Evolutionary conservation across 2,797 vertebrate species (phyloP), one percentile per base, ranked within the genome.

Genomic region (Falco concolor): DNA sequence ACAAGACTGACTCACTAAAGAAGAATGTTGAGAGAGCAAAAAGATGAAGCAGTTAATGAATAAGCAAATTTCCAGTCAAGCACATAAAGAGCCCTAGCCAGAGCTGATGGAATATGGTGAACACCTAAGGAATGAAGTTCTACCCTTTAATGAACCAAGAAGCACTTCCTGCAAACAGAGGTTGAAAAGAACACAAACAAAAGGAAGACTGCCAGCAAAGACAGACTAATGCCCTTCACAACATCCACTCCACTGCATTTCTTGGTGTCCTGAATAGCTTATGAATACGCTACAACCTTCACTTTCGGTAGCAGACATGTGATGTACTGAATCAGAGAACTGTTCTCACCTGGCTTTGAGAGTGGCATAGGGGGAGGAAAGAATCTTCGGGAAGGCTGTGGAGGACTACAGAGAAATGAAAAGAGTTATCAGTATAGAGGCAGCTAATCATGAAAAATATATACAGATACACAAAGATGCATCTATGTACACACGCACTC

Each of bases 351-450:
- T 98, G 99, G 99, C 97, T 98, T 99, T 61, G 99, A 99, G 73
- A 99, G 98, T 10, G 99, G 99, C 99, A 99, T 99, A 22, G 99
- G 99, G 9, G 99, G 99, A 67, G 99, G 99, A 83, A 99, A 99
- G 97, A 99, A 99, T 59, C 99, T 98, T 84, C 99, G 98, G 60
- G 98, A 99, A 2, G 98, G 98, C 85, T 99, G 99, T 52, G 98
- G 98, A 94, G 99, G 99, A 96, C 99, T 99, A 97, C 6, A 84
- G 94, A 95, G 76, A 97, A 83, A 96, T 17, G 22, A 56, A 57
- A 24, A 68, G 7, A 80, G 57, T 80, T 87, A 38, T 47, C 61
- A 85, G 8, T 25, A 74, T 2, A 57, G 54, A 72, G 36, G 40
- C 59, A 80, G 60, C 7, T 59, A 72, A 81, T 69, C 6, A 3